Evolutionary conservation across 2,113 vertebrate genomes (phyloP).

Genomic region (Lepus timidus): DNA sequence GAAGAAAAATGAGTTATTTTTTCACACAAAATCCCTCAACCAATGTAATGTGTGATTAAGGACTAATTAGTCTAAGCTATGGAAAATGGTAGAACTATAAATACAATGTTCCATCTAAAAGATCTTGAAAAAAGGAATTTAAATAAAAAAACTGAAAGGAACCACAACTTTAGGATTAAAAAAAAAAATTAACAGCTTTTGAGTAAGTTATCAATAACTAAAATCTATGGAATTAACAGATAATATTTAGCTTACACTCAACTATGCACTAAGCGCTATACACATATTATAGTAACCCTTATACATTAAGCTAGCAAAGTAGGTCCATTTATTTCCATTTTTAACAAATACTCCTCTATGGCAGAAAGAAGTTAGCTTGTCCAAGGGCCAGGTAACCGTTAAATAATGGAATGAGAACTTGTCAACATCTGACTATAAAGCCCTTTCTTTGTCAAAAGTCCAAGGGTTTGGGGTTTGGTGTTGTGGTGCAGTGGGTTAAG

Average conservation of each 20-base stretch:
- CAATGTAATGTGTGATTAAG: not conserved
- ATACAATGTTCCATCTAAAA: not conserved
- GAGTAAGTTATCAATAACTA: conserved; percentile 8
- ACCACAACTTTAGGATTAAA: not conserved
- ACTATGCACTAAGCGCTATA: not conserved
- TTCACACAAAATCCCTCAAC: not conserved
- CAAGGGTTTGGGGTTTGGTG: no score
- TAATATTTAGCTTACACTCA: conserved; percentile 56
- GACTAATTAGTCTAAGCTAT: not conserved
- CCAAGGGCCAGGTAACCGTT: not conserved
- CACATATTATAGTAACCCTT: not conserved
- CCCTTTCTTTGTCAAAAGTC: not conserved
- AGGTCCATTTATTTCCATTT: conserved; percentile 12
- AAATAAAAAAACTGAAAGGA: not conserved
- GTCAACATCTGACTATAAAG: not conserved
- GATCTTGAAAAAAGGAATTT: not conserved
- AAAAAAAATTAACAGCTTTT: not conserved
- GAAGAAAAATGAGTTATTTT: not conserved
- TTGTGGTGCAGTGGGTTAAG: no score
- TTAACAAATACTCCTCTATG: conserved; percentile 47
- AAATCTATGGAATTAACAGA: not conserved
- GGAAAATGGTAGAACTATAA: not conserved
- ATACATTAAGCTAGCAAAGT: conserved; percentile 6
- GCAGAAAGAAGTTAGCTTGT: not conserved
- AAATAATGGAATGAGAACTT: not conserved